Conservation (phyloP, 2,113 vertebrate genomes). For the Rutilus rutilus region DNA sequence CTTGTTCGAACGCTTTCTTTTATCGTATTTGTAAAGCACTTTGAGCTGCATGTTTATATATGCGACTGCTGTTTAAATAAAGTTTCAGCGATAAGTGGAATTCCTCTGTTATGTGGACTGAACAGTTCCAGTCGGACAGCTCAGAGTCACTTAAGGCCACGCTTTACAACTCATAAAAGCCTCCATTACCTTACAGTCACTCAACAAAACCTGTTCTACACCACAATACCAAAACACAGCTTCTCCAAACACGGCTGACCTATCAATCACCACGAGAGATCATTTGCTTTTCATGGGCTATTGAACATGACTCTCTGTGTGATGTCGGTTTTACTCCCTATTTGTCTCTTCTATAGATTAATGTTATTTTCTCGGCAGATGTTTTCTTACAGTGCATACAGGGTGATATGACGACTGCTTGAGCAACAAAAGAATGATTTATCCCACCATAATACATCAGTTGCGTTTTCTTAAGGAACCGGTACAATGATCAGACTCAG, state of each 20-base stretch:
- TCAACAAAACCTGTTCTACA: constrained; percentile 38
- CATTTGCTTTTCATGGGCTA: constrained; percentile 41
- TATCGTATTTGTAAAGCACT: not conserved
- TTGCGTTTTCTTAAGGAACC: not conserved
- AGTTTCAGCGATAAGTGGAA: constrained; percentile 7
- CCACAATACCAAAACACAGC: constrained; percentile 35
- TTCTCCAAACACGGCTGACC: constrained; percentile 17
- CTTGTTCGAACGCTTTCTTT: constrained; percentile 11
- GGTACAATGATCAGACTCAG: constrained; percentile 37
- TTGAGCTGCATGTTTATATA: constrained; percentile 28
- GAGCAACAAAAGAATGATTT: constrained; percentile 6
- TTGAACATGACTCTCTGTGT: constrained; percentile 29
- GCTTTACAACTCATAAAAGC: not conserved
- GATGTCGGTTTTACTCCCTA: constrained; percentile 21
- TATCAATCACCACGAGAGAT: constrained; percentile 4
- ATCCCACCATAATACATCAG: not conserved
- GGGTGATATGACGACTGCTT: not conserved
- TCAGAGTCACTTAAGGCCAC: constrained; percentile 13
- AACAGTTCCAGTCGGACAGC: constrained; percentile 1
- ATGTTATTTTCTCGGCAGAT: constrained; percentile 23
- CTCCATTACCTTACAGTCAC: constrained; percentile 11
- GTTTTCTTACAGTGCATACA: not conserved
- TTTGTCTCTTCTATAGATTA: constrained; percentile 9
- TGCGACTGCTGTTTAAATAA: constrained; percentile 37
- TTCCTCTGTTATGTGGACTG: constrained; percentile 13